Percentiles rank a stretch among this genome's conserved stretches.
phyloP scores from a whole-genome alignment of 2,888 invertebrate genomes.

The Cremastobaeus sp. region DNA sequence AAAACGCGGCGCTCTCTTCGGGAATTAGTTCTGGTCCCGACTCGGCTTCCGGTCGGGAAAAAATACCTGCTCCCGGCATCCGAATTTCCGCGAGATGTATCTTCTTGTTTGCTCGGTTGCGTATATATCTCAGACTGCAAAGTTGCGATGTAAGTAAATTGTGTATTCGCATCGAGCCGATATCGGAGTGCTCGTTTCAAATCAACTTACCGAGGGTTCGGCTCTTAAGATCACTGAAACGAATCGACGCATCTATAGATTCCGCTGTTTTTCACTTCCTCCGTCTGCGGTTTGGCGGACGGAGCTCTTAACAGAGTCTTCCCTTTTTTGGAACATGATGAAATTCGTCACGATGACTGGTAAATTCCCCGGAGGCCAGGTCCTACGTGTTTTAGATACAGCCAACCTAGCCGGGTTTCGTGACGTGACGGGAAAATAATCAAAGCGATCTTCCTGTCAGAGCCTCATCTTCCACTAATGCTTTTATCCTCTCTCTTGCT shows the following conservation, averaged over 20 bases:
- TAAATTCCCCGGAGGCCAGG: slow-evolving; percentile 49
- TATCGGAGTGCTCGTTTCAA: slow-evolving; percentile 52
- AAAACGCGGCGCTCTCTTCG: slow-evolving; percentile 34
- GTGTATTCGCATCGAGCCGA: slow-evolving; percentile 47
- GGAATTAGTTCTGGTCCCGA: slow-evolving; percentile 44
- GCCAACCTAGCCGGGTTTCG: slow-evolving; percentile 37
- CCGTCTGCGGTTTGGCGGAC: slow-evolving; percentile 54
- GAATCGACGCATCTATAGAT: slow-evolving; percentile 59
- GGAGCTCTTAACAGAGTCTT: slow-evolving; percentile 55
- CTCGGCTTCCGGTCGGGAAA: slow-evolving; percentile 36
- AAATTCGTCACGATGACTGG: slow-evolving; percentile 59
- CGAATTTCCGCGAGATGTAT: slow-evolving; percentile 41
- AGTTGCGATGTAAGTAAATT: slow-evolving; percentile 56
- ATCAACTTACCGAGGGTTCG: slow-evolving; percentile 55
- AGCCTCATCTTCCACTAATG: slow-evolving; percentile 39
- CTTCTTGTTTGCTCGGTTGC: slow-evolving; percentile 52
- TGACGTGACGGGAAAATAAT: slow-evolving; percentile 59
- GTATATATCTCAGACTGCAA: slow-evolving; percentile 48
- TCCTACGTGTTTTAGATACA: slow-evolving; percentile 44
- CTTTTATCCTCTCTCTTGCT: slow-evolving; percentile 31
- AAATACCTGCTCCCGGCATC: slow-evolving; percentile 39
- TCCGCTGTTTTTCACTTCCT: slow-evolving; percentile 57
- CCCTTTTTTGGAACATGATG: slow-evolving; percentile 56
- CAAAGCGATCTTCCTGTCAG: slow-evolving; percentile 57
- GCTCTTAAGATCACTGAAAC: slow-evolving; percentile 59